Evolutionary conservation across 2,888 invertebrate species (phyloP), one percentile per base, ranked within the genome.

Genomic region (Kuschelorhynchus macadamiae): DNA sequence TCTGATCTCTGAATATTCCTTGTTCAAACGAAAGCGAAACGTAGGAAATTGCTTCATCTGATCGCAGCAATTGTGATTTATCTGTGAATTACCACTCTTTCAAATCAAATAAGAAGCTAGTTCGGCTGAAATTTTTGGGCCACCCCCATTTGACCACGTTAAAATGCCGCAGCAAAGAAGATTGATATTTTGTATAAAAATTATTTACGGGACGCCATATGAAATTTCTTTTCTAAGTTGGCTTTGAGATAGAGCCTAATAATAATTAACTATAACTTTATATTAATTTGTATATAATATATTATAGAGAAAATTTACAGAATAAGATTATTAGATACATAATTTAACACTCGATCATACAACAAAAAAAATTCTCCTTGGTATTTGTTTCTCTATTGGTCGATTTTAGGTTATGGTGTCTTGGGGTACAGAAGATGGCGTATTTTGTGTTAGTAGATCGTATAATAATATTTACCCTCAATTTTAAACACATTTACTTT

Each of bases 221-320:
- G 79, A 78, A 79, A 79, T 76, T 79, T 81, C 79, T 76, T 77
- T 77, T 79, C 79, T 79, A 78, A 79, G 76, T 72, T 76, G 78
- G 78, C 75, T 80, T 61, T 66, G 78, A 82, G 79, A 81, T 81
- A 80, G 79, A 44, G 30, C 59, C 50, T 60, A 39, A 60, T 79
- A 80, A 73, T 80, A 81, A 81, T 81, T 80, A 82, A 81, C 81
- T 81, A 80, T 81, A 80, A 77, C 80, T 79, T 81, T 79, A 78
- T 79, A 79, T 79, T 80, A 76, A 77, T 81, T 82, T 83, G 78
- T 82, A 81, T 82, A 81, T 81, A 77, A 80, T 80, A 81, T 83
- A 81, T 66, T 66, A 65, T 82, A 82, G 81, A 82, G 82, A 82
- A 83, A 83, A 82, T 83, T 83, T 83, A 83, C 83, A 83, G 82